These are phyloP conservation scores for Cryptotermes secundus DNA, from an alignment of 1,140 invertebrate genomes.

Conservation along the genomic window DNA sequence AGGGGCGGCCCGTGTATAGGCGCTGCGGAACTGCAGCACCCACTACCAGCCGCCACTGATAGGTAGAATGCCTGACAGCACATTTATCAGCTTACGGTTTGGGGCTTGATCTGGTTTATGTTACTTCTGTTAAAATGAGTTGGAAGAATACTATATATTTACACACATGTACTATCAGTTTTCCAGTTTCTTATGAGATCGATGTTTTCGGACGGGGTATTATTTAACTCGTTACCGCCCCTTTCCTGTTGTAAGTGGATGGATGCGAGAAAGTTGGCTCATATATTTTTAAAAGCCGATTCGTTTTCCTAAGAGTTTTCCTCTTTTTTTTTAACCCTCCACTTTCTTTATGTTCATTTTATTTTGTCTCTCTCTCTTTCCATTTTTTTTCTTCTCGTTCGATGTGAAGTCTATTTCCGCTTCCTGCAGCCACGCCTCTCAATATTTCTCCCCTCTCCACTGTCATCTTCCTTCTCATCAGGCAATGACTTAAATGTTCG, in stretches of 20 bases:
- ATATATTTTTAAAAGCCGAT: slow-evolving; percentile 18
- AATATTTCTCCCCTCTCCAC: not conserved
- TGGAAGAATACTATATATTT: too few relatives aligned
- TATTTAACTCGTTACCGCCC: not conserved
- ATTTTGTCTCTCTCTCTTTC: not conserved
- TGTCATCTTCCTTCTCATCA: not conserved
- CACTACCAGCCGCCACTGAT: too few relatives aligned
- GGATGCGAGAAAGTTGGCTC: not conserved
- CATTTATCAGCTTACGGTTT: too few relatives aligned
- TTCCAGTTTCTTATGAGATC: too few relatives aligned
- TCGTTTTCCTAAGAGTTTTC: slow-evolving; percentile 12
- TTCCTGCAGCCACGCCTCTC: slow-evolving; percentile 12
- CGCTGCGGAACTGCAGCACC: too few relatives aligned
- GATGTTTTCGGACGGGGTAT: not conserved
- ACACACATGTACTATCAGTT: too few relatives aligned
- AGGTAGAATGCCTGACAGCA: too few relatives aligned
- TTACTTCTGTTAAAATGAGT: too few relatives aligned
- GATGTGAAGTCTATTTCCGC: slow-evolving; percentile 14
- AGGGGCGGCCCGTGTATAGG: too few relatives aligned
- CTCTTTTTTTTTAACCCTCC: not conserved
- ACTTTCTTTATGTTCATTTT: not conserved
- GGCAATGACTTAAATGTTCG: not conserved
- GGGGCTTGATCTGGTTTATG: too few relatives aligned
- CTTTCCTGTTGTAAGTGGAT: not conserved
- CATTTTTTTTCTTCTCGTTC: not conserved